Evolutionary conservation across 2,888 invertebrate species (phyloP).

Genomic region (Agonum fuliginosum): DNA sequence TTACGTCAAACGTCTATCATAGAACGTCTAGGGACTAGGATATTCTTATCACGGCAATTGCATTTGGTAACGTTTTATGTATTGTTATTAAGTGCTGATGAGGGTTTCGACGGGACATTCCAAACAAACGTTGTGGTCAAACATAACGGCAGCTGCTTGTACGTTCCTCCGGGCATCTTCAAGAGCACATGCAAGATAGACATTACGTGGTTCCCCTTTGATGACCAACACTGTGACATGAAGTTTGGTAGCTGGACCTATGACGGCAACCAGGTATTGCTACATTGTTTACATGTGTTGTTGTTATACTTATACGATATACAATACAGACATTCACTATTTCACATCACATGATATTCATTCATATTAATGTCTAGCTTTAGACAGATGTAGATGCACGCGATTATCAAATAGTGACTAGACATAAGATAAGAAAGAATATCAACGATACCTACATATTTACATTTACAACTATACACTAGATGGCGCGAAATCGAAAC

Average conservation of each 20-base stretch:
- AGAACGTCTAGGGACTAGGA: constrained; percentile 1
- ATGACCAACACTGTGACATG: constrained; percentile 99
- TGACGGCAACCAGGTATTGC: constrained; percentile 94
- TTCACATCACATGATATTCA: too few relatives aligned
- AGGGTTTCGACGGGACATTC: constrained; percentile 99
- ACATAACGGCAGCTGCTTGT: constrained; percentile 98
- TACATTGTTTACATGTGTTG: constrained; percentile 61
- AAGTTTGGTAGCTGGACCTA: constrained; percentile 99
- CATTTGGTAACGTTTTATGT: constrained; percentile 70
- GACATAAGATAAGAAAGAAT: too few relatives aligned
- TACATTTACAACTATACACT: neutral
- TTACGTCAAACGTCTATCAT: neutral
- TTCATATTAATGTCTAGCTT: neutral
- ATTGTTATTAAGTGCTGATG: constrained; percentile 92
- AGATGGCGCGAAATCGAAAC: neutral
- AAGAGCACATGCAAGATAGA: constrained; percentile 99
- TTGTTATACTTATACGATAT: constrained; percentile 53
- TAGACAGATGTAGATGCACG: constrained; percentile 5
- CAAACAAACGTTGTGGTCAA: constrained; percentile 99
- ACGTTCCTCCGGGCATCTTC: constrained; percentile 99
- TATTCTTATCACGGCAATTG: constrained; percentile 64
- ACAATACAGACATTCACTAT: constrained; percentile 16
- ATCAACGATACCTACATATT: neutral
- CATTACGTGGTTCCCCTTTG: constrained; percentile 99
- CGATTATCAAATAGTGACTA: too few relatives aligned